Evolutionary conservation across 2,113 vertebrate genomes (phyloP).

Genomic region (Strigops habroptila): DNA sequence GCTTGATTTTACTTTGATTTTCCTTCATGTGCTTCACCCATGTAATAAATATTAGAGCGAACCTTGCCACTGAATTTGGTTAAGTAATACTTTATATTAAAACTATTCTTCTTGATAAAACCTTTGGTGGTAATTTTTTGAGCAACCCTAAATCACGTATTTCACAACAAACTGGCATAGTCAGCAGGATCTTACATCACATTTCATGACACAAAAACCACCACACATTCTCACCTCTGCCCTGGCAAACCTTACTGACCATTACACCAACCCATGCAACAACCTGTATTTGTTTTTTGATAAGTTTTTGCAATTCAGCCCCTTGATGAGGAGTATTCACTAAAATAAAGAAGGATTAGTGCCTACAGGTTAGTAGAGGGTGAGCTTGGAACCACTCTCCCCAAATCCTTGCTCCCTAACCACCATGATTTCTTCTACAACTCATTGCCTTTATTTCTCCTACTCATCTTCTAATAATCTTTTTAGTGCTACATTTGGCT

Average conservation of each 20-base stretch:
- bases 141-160: no score
- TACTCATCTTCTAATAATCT: background rate
- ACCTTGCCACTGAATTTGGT: background rate
- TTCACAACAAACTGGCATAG: no score
- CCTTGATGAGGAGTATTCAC: background rate
- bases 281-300: background rate
- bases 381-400: background rate
- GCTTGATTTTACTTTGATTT: background rate
- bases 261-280: background rate
- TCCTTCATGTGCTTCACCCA: background rate
- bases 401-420: background rate
- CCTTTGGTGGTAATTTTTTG: no score
- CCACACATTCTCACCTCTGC: background rate
- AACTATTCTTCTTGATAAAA: no score
- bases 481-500: background rate
- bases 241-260: background rate
- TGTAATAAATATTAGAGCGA: background rate
- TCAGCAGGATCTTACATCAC: no score
- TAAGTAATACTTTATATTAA: no score
- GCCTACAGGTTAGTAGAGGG: accelerated
- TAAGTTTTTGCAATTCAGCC: background rate
- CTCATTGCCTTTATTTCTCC: background rate
- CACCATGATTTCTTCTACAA: background rate
- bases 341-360: background rate
- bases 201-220: background rate